Conservation (phyloP, 2,888 invertebrate species). For the Beris morrisii region DNA sequence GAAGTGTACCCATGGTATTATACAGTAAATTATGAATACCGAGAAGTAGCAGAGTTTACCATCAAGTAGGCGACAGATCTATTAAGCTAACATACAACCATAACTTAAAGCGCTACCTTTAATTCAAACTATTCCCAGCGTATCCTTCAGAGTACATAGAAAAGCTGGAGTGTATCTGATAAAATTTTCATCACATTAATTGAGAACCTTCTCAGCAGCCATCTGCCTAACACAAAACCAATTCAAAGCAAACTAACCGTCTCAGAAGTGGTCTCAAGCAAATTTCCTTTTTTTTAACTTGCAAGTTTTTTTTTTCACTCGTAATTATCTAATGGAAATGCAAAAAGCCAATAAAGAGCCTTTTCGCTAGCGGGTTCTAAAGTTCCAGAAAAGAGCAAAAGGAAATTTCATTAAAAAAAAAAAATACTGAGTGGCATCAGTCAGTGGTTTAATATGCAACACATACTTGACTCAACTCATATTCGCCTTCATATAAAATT, state of each 20-base stretch:
- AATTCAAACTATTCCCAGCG: no score
- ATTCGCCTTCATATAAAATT: constrained; percentile 34
- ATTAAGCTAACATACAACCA: no score
- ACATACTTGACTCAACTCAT: constrained; percentile 39
- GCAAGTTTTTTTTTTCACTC: constrained; percentile 21
- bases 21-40: no score
- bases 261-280: constrained; percentile 37
- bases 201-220: constrained; percentile 6
- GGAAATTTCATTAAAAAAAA: constrained; percentile 39
- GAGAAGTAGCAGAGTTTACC: no score
- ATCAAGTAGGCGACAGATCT: no score
- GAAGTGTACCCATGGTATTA: no score
- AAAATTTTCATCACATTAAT: constrained; percentile 22
- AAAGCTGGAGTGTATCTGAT: background rate
- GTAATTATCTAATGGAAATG: constrained; percentile 39
- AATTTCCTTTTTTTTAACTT: constrained; percentile 21
- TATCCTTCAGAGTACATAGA: no score
- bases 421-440: constrained; percentile 37
- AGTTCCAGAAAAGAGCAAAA: constrained; percentile 38
- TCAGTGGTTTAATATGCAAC: constrained; percentile 38
- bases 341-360: constrained; percentile 38
- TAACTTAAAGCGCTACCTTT: no score
- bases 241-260: constrained; percentile 38
- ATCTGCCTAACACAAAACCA: constrained; percentile 9
- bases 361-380: constrained; percentile 28